Conservation (phyloP, 2,797 vertebrate genomes). For the Hippoglossus hippoglossus region DNA sequence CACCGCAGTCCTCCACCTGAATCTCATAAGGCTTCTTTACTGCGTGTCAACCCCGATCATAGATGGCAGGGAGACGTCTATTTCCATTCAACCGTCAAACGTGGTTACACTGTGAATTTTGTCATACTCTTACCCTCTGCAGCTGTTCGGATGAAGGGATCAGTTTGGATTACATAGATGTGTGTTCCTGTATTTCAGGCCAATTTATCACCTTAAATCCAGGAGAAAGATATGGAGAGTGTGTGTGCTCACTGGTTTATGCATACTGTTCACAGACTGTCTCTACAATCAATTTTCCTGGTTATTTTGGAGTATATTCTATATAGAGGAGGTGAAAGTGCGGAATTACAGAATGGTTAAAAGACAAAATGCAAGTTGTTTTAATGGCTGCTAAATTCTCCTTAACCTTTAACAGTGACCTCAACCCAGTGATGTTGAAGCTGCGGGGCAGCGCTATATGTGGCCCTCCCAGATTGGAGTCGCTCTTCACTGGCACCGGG, state of each 20-base stretch:
- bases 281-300: background rate
- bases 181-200: slow-evolving; percentile 33
- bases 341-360: background rate
- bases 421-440: slow-evolving; percentile 33
- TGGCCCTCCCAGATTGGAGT: slow-evolving; percentile 26
- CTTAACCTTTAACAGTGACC: slow-evolving; percentile 48
- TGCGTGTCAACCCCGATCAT: slow-evolving; percentile 23
- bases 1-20: slow-evolving; percentile 42
- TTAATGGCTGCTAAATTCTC: slow-evolving; percentile 38
- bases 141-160: slow-evolving; percentile 53
- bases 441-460: slow-evolving; percentile 33
- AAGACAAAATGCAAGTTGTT: slow-evolving; percentile 8
- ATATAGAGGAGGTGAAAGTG: background rate
- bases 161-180: slow-evolving; percentile 57
- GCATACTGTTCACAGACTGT: background rate
- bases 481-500: slow-evolving; percentile 40
- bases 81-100: slow-evolving; percentile 50
- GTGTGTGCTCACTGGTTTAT: slow-evolving; percentile 8
- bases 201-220: slow-evolving; percentile 51
- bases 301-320: background rate
- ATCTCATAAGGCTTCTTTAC: slow-evolving; percentile 26
- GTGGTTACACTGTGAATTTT: slow-evolving; percentile 36
- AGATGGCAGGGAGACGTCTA: slow-evolving; percentile 34
- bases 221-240: slow-evolving; percentile 52
- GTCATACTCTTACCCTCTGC: slow-evolving; percentile 14